Evolutionary conservation across 2,797 vertebrate genomes (phyloP), one percentile per base, ranked within the genome.

Genomic region (Takifugu rubripes): DNA sequence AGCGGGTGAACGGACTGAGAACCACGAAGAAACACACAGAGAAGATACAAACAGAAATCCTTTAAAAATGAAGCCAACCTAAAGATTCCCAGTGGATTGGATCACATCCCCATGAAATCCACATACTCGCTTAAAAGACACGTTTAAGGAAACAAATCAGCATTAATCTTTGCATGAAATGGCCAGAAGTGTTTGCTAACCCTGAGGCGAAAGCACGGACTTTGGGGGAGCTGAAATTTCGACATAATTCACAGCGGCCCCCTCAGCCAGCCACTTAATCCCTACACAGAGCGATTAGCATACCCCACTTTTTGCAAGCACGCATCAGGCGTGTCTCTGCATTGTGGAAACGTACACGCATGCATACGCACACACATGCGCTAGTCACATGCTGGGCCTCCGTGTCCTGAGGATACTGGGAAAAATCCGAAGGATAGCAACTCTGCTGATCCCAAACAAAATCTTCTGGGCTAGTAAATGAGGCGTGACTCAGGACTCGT

Each of bases 381-480:
- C 27, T 3, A 5, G 33, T 62, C 62, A 72, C 66, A 49, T 77
- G 75, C 60, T 15, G 33, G 25, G 54, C 63, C 59, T 64, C 61
- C 53, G 43, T 77, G 60, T 79, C 79, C 69, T 5, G 54, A 49
- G 84, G 84, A 78, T 61, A 51, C 14, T 45, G n/a, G 50, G 48
- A 69, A 77, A 59, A 61, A 80, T 70, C 73, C 46, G 24, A 61
- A 60, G 77, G 75, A 80, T 48, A 48, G 80, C 67, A 61, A 71
- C 82, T 69, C 77, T 83, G 85, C 83, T 81, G 85, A 87, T 80
- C 78, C 75, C 70, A 78, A 84, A 85, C 83, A 78, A 75, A 87
- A 84, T 83, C 77, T 82, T 81, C 72, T 66, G 48, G 65, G 61
- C 65, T 67, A 53, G 73, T 70, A 84, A 88, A 87, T 85, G 84